These are phyloP conservation scores for Larimichthys crocea DNA, from an alignment of 2,113 vertebrate species.

Conservation along the genomic window DNA sequence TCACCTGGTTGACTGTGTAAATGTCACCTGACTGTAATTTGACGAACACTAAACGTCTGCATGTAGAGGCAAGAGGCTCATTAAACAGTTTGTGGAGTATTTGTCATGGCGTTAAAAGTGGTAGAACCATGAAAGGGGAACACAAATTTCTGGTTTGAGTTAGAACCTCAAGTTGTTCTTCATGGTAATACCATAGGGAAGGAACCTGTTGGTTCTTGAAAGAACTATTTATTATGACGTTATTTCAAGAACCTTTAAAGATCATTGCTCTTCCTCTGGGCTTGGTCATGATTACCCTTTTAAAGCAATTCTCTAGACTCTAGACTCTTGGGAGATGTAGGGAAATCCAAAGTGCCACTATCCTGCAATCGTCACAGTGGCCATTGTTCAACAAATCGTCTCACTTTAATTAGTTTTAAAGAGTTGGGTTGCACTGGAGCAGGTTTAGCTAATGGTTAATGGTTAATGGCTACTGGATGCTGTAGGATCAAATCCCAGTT, in stretches of 20 bases:
- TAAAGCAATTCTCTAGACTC: too few species aligned
- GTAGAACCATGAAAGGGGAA: not conserved
- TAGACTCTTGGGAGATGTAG: not conserved
- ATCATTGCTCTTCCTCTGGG: too few species aligned
- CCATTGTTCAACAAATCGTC: not conserved
- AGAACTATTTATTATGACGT: too few species aligned
- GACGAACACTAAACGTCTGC: conserved; percentile 9
- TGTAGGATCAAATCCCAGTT: not conserved
- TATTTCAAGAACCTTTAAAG: too few species aligned
- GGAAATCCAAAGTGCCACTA: not conserved
- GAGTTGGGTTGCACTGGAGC: too few species aligned
- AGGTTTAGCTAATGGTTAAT: too few species aligned
- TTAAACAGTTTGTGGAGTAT: not conserved
- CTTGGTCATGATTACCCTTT: too few species aligned
- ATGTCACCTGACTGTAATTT: not conserved
- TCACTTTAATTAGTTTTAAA: too few species aligned
- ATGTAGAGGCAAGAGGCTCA: not conserved
- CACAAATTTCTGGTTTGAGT: not conserved
- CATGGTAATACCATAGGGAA: too few species aligned
- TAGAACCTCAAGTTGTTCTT: too few species aligned
- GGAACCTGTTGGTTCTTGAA: too few species aligned
- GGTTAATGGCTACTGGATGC: too few species aligned
- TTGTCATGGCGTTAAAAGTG: not conserved
- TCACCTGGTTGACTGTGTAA: not conserved
- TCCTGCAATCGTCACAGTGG: not conserved